These are phyloP conservation scores for Oryzias javanicus DNA, from an alignment of 2,113 vertebrate genomes.

Conservation along the genomic window DNA sequence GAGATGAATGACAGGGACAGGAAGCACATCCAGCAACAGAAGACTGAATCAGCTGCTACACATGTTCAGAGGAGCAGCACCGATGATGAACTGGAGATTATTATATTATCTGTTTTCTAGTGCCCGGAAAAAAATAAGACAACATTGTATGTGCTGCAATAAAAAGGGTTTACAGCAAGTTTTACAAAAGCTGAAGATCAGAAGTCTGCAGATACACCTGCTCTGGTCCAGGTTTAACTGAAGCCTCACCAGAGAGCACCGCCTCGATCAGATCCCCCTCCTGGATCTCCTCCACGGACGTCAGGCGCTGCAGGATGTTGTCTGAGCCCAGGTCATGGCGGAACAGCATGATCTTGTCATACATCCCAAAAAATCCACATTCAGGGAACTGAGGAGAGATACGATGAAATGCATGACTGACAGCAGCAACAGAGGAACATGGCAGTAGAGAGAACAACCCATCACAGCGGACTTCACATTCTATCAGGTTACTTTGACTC, in stretches of 20 bases:
- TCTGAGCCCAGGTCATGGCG: slow-evolving; percentile 89
- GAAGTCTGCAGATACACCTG: background rate
- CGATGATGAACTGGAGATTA: too few species aligned
- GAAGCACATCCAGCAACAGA: background rate
- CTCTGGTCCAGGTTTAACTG: too few species aligned
- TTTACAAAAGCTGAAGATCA: background rate
- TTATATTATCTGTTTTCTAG: too few species aligned
- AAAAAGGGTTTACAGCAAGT: too few species aligned
- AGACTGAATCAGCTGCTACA: too few species aligned
- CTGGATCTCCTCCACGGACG: slow-evolving; percentile 85
- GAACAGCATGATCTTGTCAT: slow-evolving; percentile 93
- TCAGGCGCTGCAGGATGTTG: slow-evolving; percentile 90
- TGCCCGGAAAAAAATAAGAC: too few species aligned
- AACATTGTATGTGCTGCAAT: too few species aligned
- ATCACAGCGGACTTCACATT: background rate
- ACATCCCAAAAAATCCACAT: slow-evolving; percentile 93
- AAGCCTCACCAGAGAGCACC: slow-evolving; percentile 86
- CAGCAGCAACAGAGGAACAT: background rate
- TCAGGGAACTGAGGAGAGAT: slow-evolving; percentile 85
- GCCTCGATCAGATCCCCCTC: slow-evolving; percentile 92
- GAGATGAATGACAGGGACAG: background rate
- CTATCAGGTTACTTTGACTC: too few species aligned
- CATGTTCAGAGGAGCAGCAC: too few species aligned
- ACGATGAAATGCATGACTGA: background rate
- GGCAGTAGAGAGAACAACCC: too few species aligned